These are phyloP conservation scores for Pogonophryne albipinna DNA, from an alignment of 2,797 vertebrate species.

Conservation along the genomic window DNA sequence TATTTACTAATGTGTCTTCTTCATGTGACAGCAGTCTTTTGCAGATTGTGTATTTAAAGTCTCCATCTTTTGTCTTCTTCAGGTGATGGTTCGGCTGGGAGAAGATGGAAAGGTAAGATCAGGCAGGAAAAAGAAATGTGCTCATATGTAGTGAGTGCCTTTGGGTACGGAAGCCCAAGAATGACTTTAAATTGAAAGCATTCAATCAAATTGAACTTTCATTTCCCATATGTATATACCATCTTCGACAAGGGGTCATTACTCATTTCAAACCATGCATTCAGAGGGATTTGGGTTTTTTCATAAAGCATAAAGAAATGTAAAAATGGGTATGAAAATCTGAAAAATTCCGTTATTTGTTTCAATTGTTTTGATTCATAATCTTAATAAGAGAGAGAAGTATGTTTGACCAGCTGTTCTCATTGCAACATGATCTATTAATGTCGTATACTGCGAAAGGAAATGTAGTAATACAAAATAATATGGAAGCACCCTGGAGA, in stretches of 20 bases:
- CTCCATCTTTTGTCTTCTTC: constrained; percentile 36
- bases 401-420: too few species aligned
- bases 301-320: too few species aligned
- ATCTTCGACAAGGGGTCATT: constrained; percentile 17
- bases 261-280: constrained; percentile 22
- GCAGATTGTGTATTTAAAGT: constrained; percentile 9
- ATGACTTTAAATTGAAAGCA: constrained; percentile 66
- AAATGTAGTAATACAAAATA: too few species aligned
- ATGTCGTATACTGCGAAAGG: too few species aligned
- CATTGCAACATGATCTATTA: too few species aligned
- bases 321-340: too few species aligned
- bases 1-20: constrained; percentile 83
- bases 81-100: constrained; percentile 42
- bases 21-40: constrained; percentile 53
- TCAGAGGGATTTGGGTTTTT: background rate
- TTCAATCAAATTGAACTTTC: constrained; percentile 72
- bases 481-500: too few species aligned
- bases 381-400: too few species aligned
- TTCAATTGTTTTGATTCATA: too few species aligned
- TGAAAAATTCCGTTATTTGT: too few species aligned
- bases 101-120: constrained; percentile 14
- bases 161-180: constrained; percentile 45
- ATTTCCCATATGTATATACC: constrained; percentile 60
- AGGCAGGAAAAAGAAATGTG: background rate
- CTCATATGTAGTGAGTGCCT: constrained; percentile 28